These are phyloP conservation scores for Trematocara stigmaticum DNA, from an alignment of 2,113 vertebrate species.

Conservation along the genomic window DNA sequence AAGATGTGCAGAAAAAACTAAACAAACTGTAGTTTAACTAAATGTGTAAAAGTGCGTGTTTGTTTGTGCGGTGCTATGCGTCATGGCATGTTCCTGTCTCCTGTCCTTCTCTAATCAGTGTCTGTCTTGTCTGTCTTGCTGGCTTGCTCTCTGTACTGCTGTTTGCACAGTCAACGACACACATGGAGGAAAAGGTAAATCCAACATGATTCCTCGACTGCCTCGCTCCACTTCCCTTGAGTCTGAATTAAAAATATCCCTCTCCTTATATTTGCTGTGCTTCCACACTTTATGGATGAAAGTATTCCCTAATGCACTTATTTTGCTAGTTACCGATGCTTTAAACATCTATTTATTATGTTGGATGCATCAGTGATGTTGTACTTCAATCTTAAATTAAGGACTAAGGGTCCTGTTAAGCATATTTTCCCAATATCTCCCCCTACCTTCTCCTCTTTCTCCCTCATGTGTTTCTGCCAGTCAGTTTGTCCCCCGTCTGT, in stretches of 20 bases:
- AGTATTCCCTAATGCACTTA: neutral
- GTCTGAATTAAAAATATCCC: neutral
- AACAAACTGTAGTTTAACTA: neutral
- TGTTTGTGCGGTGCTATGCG: neutral
- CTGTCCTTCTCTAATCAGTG: constrained; percentile 63
- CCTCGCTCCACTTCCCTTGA: neutral
- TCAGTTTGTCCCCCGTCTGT: neutral
- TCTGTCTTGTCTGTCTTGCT: constrained; percentile 77
- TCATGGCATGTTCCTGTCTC: constrained; percentile 29
- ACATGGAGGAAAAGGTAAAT: constrained; percentile 98
- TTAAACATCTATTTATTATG: neutral
- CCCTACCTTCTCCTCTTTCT: constrained; percentile 10
- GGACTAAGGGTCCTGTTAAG: neutral
- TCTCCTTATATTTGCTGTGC: neutral
- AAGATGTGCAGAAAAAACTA: neutral
- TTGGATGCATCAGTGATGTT: neutral
- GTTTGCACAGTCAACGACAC: constrained; percentile 88
- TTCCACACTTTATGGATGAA: neutral
- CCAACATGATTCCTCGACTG: constrained; percentile 5
- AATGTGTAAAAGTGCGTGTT: neutral
- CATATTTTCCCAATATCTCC: neutral
- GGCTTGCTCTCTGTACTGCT: constrained; percentile 80
- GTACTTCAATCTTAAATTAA: neutral
- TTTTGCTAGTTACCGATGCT: neutral
- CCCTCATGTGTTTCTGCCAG: neutral